Percentiles rank a stretch among this genome's conserved stretches.
These are phyloP conservation scores for Cirrhinus molitorella DNA, from an alignment of 2,797 vertebrate species.

Conservation along the genomic window DNA sequence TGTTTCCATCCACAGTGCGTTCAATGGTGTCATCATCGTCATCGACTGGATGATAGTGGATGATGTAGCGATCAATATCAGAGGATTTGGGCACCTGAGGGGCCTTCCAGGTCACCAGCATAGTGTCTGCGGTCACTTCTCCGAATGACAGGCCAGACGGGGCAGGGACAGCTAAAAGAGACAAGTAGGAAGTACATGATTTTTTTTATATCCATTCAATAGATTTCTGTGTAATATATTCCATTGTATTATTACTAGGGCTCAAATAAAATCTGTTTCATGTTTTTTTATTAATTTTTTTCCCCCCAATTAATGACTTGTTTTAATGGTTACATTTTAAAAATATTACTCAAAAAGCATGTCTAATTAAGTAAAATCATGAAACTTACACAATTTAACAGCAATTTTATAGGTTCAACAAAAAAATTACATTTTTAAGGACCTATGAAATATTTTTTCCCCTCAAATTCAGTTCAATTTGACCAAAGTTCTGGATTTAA, in stretches of 20 bases:
- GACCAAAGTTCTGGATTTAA: no score
- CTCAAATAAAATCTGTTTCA: no score
- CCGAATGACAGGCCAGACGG: conserved; percentile 89
- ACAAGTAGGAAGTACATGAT: not conserved
- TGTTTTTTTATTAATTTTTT: no score
- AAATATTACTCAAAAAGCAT: no score
- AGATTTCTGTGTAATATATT: not conserved
- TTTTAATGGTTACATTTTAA: no score
- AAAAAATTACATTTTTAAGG: no score
- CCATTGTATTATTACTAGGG: not conserved
- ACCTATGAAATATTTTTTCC: no score
- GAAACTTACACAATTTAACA: no score
- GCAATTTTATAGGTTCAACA: no score
- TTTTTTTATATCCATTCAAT: not conserved
- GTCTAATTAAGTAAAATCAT: no score
- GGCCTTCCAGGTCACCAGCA: conserved; percentile 87
- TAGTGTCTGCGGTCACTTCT: conserved; percentile 83
- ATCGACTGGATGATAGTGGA: conserved; percentile 90
- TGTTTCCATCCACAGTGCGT: conserved; percentile 78
- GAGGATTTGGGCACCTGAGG: conserved; percentile 83
- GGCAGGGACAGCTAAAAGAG: conserved; percentile 88
- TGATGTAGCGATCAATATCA: conserved; percentile 82
- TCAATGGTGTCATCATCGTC: conserved; percentile 89
- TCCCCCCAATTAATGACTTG: no score
- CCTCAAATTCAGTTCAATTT: no score